Conservation (phyloP, 2,797 vertebrate species). For the Anas capensis region DNA sequence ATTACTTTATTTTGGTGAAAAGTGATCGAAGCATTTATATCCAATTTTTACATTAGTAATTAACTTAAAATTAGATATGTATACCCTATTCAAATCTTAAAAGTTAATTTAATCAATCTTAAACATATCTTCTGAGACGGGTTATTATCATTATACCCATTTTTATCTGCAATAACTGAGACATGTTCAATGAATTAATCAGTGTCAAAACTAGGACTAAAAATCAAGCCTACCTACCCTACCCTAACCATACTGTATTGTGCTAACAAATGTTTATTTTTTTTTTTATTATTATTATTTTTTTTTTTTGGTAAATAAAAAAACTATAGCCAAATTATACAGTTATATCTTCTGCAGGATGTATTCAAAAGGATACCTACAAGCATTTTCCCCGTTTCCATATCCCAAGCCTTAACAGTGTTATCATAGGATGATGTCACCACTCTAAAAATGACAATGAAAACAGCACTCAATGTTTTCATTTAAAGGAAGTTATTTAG, state of each 20-base stretch:
- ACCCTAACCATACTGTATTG: neutral
- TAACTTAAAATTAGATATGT: neutral
- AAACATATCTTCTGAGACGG: neutral
- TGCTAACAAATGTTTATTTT: neutral
- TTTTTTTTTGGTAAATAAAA: too few relatives aligned
- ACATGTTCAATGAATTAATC: neutral
- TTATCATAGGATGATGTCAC: constrained; percentile 85
- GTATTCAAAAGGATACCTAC: constrained; percentile 64
- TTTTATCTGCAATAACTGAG: neutral
- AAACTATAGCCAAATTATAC: neutral
- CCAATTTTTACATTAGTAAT: neutral
- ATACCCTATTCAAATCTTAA: neutral
- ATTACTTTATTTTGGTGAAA: neutral
- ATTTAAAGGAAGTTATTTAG: neutral
- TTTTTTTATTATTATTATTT: neutral
- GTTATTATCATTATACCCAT: neutral
- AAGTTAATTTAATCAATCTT: neutral
- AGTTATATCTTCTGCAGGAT: neutral
- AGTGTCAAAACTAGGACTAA: neutral
- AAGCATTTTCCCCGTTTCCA: constrained; percentile 83
- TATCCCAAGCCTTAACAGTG: constrained; percentile 80
- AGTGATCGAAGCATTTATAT: neutral
- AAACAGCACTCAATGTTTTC: neutral
- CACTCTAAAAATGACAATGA: constrained; percentile 71
- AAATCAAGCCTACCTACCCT: neutral